Evolutionary conservation across 1,140 invertebrate species (phyloP).

Genomic region (Grapholita molesta): DNA sequence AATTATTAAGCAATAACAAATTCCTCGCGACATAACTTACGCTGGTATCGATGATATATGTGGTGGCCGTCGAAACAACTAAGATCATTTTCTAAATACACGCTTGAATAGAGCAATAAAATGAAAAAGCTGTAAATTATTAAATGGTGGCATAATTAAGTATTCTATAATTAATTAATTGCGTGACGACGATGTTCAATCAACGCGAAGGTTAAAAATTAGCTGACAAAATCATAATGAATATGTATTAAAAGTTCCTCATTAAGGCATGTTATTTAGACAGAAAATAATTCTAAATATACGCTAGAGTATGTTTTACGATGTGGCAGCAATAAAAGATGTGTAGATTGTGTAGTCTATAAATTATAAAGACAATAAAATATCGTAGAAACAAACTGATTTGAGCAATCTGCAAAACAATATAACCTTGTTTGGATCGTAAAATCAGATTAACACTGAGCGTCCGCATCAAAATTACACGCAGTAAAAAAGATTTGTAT

Average conservation of each 20-base stretch:
- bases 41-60: slow-evolving; percentile 51
- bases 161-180: slow-evolving; percentile 66
- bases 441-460: slow-evolving; percentile 41
- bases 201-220: slow-evolving; percentile 57
- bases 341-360: slow-evolving; percentile 42
- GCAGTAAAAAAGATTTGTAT: not conserved
- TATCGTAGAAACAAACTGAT: slow-evolving; percentile 41
- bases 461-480: slow-evolving; percentile 27
- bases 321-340: slow-evolving; percentile 41
- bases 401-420: slow-evolving; percentile 40
- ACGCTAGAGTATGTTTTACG: slow-evolving; percentile 41
- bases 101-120: slow-evolving; percentile 44
- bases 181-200: slow-evolving; percentile 59
- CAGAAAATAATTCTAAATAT: slow-evolving; percentile 30
- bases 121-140: slow-evolving; percentile 49
- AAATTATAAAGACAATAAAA: slow-evolving; percentile 59
- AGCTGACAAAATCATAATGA: slow-evolving; percentile 53
- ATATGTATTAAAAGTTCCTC: slow-evolving; percentile 47
- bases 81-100: slow-evolving; percentile 48
- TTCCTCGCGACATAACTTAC: slow-evolving; percentile 39
- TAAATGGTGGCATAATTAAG: slow-evolving; percentile 51
- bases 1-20: slow-evolving; percentile 54
- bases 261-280: slow-evolving; percentile 24
- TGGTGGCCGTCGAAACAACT: slow-evolving; percentile 15
- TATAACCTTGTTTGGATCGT: slow-evolving; percentile 47